These are phyloP conservation scores for Chondrosia reniformis DNA, from an alignment of 37 sponge, comb jelly and placozoan genomes.

Conservation along the genomic window DNA sequence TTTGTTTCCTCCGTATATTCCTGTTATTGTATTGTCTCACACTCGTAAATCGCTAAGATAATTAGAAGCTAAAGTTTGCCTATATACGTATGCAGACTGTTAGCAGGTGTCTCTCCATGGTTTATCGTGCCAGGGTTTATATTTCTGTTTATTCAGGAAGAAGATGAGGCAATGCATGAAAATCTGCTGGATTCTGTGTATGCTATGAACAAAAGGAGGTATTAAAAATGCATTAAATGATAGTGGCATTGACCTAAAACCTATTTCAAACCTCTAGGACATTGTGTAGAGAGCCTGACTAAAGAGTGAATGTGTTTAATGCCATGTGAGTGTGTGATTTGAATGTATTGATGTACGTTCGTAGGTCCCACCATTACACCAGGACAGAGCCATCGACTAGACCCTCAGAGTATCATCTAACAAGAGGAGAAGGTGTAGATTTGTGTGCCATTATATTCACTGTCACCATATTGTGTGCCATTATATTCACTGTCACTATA, in stretches of 20 bases:
- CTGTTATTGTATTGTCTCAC: no score
- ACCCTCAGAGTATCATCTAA: background rate
- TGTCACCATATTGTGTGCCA: no score
- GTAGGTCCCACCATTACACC: background rate
- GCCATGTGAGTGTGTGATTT: background rate
- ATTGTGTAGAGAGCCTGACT: background rate
- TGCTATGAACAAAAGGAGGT: background rate
- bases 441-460: no score
- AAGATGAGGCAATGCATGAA: background rate
- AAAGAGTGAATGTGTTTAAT: background rate
- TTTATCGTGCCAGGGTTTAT: no score
- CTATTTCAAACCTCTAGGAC: background rate
- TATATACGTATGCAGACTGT: no score
- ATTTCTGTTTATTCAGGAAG: no score
- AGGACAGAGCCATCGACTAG: background rate
- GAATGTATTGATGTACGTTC: background rate
- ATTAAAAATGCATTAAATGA: background rate
- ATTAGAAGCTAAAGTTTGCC: no score
- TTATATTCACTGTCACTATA: no score
- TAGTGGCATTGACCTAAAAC: background rate
- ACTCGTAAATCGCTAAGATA: no score
- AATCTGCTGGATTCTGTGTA: conserved; percentile 18
- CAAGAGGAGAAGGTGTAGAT: conserved; percentile 1
- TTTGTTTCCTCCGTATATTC: no score
- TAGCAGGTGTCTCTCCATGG: no score